Percentiles rank a stretch among this genome's conserved stretches.
Conservation (phyloP, 2,888 invertebrate species). For the Eutolmus rufibarbis region DNA sequence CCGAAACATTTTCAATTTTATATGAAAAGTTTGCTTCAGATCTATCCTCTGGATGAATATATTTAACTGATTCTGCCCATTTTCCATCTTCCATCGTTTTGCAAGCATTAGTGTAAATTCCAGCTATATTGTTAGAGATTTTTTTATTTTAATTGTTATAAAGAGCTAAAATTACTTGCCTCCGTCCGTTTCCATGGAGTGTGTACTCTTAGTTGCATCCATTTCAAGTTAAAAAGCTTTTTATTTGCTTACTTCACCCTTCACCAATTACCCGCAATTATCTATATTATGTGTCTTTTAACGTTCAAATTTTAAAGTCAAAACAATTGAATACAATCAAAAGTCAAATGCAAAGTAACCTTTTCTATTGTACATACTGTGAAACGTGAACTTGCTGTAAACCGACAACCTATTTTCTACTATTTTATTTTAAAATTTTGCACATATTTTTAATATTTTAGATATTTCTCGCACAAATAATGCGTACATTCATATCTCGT, state of each 20-base stretch:
- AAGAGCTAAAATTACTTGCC: not conserved
- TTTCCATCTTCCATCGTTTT: not conserved
- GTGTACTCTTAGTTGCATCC: not conserved
- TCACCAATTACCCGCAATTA: not conserved
- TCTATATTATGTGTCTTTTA: not conserved
- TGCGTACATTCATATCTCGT: too few species aligned
- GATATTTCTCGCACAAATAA: too few species aligned
- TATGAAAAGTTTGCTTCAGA: slow-evolving; percentile 90
- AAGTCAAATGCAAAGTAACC: not conserved
- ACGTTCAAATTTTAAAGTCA: not conserved
- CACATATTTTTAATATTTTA: too few species aligned
- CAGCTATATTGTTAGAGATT: not conserved
- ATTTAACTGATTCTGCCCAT: not conserved
- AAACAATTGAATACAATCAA: not conserved
- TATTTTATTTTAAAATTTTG: too few species aligned
- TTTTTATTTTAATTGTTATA: not conserved
- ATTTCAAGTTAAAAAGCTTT: not conserved
- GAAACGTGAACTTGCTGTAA: not conserved
- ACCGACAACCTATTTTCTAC: not conserved
- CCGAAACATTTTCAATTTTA: slow-evolving; percentile 84
- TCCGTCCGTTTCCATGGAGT: not conserved
- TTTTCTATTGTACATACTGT: not conserved
- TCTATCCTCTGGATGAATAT: slow-evolving; percentile 70
- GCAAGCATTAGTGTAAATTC: not conserved
- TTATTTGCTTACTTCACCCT: not conserved